These are phyloP conservation scores for Propithecus perrieri DNA, from an alignment of 2,797 vertebrate genomes.

Conservation along the genomic window DNA sequence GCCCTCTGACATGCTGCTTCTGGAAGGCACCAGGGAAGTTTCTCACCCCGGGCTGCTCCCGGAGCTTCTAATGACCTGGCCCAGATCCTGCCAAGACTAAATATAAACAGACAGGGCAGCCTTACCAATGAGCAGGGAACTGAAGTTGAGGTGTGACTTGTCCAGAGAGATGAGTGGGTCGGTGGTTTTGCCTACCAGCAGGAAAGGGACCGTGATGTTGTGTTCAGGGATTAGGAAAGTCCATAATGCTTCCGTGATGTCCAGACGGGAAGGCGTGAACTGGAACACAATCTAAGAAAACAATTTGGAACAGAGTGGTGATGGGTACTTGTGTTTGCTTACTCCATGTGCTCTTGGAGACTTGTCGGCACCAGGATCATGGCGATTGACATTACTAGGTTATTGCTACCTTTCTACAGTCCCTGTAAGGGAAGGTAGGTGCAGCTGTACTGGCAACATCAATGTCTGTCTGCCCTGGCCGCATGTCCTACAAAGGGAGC, in stretches of 20 bases:
- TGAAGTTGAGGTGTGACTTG: slow-evolving; percentile 89
- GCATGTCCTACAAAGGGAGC: not conserved
- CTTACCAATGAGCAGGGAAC: slow-evolving; percentile 90
- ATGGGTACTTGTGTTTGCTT: not conserved
- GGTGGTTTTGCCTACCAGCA: slow-evolving; percentile 89
- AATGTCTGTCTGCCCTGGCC: not conserved
- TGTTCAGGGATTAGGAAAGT: slow-evolving; percentile 89
- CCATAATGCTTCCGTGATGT: slow-evolving; percentile 92
- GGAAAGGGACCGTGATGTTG: slow-evolving; percentile 89
- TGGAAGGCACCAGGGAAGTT: not conserved
- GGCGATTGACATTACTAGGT: not conserved
- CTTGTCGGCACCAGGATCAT: not conserved
- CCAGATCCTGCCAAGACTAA: not conserved
- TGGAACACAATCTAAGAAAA: slow-evolving; percentile 89
- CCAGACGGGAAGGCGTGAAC: slow-evolving; percentile 87
- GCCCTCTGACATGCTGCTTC: not conserved
- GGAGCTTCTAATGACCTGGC: not conserved
- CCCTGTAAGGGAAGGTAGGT: too few relatives aligned
- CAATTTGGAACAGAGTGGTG: not conserved
- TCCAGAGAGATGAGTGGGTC: slow-evolving; percentile 90
- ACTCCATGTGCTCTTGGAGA: not conserved
- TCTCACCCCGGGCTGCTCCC: not conserved
- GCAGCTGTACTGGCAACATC: not conserved
- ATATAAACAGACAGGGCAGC: not conserved
- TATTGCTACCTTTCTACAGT: not conserved